Conservation (phyloP, 2,113 vertebrate species). For the Phoxinus phoxinus region DNA sequence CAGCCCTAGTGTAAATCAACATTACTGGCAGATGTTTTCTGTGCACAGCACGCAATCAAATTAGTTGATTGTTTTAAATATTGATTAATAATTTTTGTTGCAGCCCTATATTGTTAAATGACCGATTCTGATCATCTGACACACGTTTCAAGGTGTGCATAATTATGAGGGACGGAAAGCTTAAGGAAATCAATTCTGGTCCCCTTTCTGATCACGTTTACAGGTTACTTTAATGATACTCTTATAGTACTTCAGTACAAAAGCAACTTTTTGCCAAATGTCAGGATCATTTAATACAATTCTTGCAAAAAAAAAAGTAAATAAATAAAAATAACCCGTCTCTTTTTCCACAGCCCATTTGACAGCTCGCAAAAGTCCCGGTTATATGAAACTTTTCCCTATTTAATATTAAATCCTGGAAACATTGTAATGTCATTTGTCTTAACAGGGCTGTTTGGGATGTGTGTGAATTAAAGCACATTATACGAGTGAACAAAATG, state of each 20-base stretch:
- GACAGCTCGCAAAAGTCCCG: not conserved
- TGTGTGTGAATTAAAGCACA: not conserved
- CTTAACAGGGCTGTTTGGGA: not conserved
- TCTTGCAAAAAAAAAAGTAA: not conserved
- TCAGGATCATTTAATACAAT: not conserved
- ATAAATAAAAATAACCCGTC: too few species aligned
- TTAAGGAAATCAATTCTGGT: not conserved
- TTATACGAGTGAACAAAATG: not conserved
- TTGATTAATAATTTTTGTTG: too few species aligned
- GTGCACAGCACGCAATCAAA: too few species aligned
- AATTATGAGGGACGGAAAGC: too few species aligned
- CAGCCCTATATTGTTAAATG: too few species aligned
- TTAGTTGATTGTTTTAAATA: too few species aligned
- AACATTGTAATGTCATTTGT: not conserved
- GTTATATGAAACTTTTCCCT: not conserved
- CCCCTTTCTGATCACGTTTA: not conserved
- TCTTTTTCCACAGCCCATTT: not conserved
- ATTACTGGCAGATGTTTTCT: too few species aligned
- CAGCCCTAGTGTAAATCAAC: too few species aligned
- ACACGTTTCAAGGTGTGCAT: too few species aligned
- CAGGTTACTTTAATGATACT: not conserved
- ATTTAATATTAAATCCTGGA: too few species aligned
- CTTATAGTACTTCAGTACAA: not conserved
- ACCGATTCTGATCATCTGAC: too few species aligned
- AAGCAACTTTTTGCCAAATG: not conserved